Base-by-base conservation (phyloP, 2,888 invertebrate species). In the Entomobrya proxima region DNA sequence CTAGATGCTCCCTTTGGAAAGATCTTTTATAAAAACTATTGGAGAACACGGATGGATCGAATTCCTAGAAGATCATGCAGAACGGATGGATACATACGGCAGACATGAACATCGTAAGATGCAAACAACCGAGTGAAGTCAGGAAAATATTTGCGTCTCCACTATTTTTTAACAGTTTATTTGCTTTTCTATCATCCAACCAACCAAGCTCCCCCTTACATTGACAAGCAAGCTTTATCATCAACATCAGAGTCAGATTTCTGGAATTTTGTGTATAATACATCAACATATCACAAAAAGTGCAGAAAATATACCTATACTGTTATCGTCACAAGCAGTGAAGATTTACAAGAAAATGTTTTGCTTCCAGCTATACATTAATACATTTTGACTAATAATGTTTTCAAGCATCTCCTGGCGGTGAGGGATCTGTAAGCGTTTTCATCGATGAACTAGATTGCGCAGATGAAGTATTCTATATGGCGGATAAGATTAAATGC, bases 11-110 rank as follows among this genome's bases (percentile, higher is more conserved):
- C 52, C 47, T 82, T n/a, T 64, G 82, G 64, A 82, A 72, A 76
- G 75, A 35, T 72, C 61, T 82, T 82, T 67, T 75, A 76, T 35
- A 72, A 76, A 74, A 61, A 64, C n/a, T 44, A 52, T 27, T 47
- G 35, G 44, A 84, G 69, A 55, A 83, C 32, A 77, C 72, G 75
- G 82, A 75, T 84, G 77, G 77, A 84, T 84, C 83, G 83, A 84
- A 84, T 44, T 84, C 77, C 77, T 55, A 84, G 76, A 84, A 84
- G 77, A 84, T 69, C 76, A 84, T 69, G 83, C 77, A 72, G 58
- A 77, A 84, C 77, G 69, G 77, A 84, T 58, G 72, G 40, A 76
- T 30, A 82, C 64, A 76, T 44, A 37, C 50, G 52, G 32, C 44
- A 69, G 35, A 81, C 61, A 40, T 37, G 32, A 82, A 84, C 44